Base-by-base conservation (phyloP, 2,797 vertebrate species). In the Selene dorsalis region DNA sequence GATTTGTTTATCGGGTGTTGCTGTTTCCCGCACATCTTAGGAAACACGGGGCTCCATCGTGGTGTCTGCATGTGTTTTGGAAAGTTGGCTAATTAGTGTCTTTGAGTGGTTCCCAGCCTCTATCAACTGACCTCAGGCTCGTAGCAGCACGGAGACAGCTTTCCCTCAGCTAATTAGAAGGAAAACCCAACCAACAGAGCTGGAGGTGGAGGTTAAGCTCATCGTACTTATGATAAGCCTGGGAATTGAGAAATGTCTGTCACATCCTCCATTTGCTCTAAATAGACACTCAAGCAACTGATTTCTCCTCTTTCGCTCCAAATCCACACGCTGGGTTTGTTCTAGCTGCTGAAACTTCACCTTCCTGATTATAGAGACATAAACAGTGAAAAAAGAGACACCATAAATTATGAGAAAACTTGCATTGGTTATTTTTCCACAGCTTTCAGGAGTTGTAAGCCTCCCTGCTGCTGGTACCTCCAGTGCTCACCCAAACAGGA, bases 131-230 rank as follows among this genome's bases (percentile, higher is more conserved):
- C 91, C 92, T 83, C 82, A 18, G 85, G 35, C 82, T 77, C 38
- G 35, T 14, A 76, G 84, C 79, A 57, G 83, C 81, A 18, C 79
- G 43, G 73, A 75, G 77, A 60, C 74, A 53, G 77, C 70, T 75
- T 82, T 55, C 69, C 72, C 80, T 75, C 66, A 2, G 64, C 85
- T 93, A 91, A 94, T 94, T 91, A 93, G 85, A 77, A 69, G 80
- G 80, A 83, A 81, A 87, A 80, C 61, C 87, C 76, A 70, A 80
- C 82, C 79, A 28, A 43, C 86, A 24, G 85, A 71, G 86, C 73
- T 56, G 61, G 83, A 78, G 85, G 87, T 88, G 83, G 87, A 84
- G 91, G 90, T 91, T 90, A 92, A 93, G 85, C 91, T 85, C 88
- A 63, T 79, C 83, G 48, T 77, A 63, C 78, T 87, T 64, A 71